Evolutionary conservation across 1,140 invertebrate species (phyloP), one percentile per base, ranked within the genome.

Genomic region (Drosophila lini): DNA sequence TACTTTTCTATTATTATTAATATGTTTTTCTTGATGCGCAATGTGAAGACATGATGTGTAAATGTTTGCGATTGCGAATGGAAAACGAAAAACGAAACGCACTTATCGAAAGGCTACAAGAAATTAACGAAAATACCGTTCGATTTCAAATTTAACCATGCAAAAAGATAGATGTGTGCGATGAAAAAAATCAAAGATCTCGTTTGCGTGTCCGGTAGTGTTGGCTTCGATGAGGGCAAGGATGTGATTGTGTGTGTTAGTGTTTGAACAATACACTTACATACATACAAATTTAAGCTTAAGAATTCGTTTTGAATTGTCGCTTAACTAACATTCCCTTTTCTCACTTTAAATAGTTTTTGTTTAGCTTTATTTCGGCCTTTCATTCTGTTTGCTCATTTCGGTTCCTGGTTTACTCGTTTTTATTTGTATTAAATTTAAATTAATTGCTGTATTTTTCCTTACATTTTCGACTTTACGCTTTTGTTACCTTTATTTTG

Each of bases 251-350:
- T 44, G 40, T 58, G 50, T 61, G 41, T 77, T 40, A 40, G 53
- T 62, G 79, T 16, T 57, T 55, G 68, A 80, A 84, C 74, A 84
- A 73, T 81, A 85, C 81, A 86, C 83, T 77, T 80, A 88, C 74
- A 56, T 85, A 84, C 81, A 84, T 86, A 85, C 78, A 85, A 80
- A 80, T 83, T 89, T 88, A 88, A 80, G 83, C 83, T 88, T 86
- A 86, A 86, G 79, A 88, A 73, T 77, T 82, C 82, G 82, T 88
- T 80, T 62, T 65, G 59, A 73, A 74, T 78, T 80, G 31, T 68
- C 78, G 60, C 81, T 74, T 78, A 81, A 78, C 81, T 84, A 85
- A 85, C 74, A 85, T 81, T 78, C 69, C 64, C 53, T 70, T 78
- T 61, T 55, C 55, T 78, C 69, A 62, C 53, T 65, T 76, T 67